These are phyloP conservation scores for Caranx ignobilis DNA, from an alignment of 2,113 vertebrate genomes.

Conservation along the genomic window DNA sequence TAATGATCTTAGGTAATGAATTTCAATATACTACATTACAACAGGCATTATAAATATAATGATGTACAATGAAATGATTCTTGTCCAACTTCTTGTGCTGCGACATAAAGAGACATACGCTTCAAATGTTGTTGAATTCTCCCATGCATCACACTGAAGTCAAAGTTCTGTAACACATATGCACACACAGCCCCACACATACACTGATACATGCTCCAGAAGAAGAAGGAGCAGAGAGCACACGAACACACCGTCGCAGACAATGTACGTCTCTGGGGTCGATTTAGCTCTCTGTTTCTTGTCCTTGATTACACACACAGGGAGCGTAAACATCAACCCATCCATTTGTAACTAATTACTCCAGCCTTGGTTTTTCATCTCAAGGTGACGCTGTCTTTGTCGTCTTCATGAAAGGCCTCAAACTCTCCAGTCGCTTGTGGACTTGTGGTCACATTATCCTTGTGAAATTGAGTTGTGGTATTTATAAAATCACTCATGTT, in stretches of 20 bases:
- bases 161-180: background rate
- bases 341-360: slow-evolving; percentile 78
- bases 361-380: slow-evolving; percentile 68
- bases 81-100: background rate
- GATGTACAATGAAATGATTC: background rate
- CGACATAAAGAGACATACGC: background rate
- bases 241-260: slow-evolving; percentile 34
- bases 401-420: slow-evolving; percentile 28
- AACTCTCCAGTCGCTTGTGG: slow-evolving; percentile 15
- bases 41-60: background rate
- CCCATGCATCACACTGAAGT: background rate
- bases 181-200: background rate
- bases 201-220: slow-evolving; percentile 9
- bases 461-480: background rate
- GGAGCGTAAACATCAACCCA: slow-evolving; percentile 64
- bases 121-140: background rate
- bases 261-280: slow-evolving; percentile 50
- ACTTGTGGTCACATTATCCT: background rate
- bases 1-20: slow-evolving; percentile 1
- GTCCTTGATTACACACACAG: slow-evolving; percentile 73
- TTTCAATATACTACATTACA: slow-evolving; percentile 2
- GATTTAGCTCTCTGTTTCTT: slow-evolving; percentile 66
- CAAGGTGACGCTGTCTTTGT: slow-evolving; percentile 72
- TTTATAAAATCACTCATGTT: background rate
- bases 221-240: slow-evolving; percentile 10